A percentile compares a stretch with the other conserved stretches of the same genome.
These are phyloP conservation scores for Lathamus discolor DNA, from an alignment of 2,113 vertebrate genomes.

Conservation along the genomic window DNA sequence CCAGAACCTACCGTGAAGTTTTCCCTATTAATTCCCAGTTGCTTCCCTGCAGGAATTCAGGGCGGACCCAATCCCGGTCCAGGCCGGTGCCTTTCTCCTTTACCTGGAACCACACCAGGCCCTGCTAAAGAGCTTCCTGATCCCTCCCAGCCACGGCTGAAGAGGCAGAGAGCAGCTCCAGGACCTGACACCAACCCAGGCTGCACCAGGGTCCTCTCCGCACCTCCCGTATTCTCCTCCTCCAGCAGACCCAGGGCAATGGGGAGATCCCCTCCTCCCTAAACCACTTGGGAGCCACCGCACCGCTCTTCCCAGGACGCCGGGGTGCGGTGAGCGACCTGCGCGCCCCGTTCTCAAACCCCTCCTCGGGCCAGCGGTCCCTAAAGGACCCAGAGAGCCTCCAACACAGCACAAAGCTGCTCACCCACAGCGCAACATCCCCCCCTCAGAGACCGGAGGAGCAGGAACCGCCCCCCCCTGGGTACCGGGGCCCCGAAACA, in stretches of 20 bases:
- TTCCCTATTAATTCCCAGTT: rapidly evolving
- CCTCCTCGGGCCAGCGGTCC: not conserved
- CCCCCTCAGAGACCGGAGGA: not conserved
- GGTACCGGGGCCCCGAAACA: not conserved
- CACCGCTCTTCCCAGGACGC: rapidly evolving
- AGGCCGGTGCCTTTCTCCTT: not conserved
- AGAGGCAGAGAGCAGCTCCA: too few relatives aligned
- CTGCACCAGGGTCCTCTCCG: not conserved
- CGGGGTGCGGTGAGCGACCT: not conserved
- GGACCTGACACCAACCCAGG: too few relatives aligned
- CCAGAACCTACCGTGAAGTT: not conserved
- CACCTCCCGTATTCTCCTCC: rapidly evolving
- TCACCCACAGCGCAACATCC: not conserved
- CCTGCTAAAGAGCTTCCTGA: rapidly evolving
- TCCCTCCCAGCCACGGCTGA: rapidly evolving
- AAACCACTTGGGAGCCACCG: rapidly evolving
- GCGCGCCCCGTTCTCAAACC: rapidly evolving
- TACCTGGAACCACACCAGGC: too few relatives aligned
- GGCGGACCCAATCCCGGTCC: rapidly evolving
- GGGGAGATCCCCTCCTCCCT: not conserved
- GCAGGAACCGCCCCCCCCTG: not conserved
- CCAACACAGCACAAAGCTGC: not conserved
- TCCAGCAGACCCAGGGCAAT: rapidly evolving
- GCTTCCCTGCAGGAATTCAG: not conserved
- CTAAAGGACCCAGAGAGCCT: not conserved